Percentiles rank a stretch among this genome's conserved stretches.
phyloP scores from a whole-genome alignment of 1,140 invertebrate species.

The Polypedilum vanderplanki region DNA sequence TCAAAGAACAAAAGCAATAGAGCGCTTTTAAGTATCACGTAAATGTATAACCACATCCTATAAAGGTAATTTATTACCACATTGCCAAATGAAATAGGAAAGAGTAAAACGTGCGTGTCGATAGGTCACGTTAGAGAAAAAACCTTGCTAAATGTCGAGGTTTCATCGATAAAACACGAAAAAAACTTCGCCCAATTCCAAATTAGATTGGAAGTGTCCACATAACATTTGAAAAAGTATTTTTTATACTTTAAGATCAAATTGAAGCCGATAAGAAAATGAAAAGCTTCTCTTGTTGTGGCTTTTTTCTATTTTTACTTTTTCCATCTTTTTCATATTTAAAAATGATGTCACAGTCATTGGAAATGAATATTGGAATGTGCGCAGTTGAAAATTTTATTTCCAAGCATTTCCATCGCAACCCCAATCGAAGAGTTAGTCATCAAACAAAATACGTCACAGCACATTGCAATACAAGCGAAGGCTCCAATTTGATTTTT shows the following conservation, averaged over 20 bases:
- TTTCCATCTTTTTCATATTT: not conserved
- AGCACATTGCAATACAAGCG: not conserved
- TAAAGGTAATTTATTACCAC: constrained; percentile 3
- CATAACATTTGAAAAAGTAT: not conserved
- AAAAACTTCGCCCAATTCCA: not conserved
- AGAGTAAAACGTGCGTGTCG: not conserved
- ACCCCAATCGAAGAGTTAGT: not conserved
- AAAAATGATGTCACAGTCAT: not conserved
- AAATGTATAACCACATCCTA: not conserved
- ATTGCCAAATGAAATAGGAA: not conserved
- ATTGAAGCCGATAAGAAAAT: constrained; percentile 5
- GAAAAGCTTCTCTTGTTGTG: not conserved
- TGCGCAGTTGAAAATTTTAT: not conserved
- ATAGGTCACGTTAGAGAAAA: not conserved
- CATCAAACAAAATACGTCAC: not conserved
- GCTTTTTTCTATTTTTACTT: not conserved
- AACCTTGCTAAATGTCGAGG: constrained; percentile 10
- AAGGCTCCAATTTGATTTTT: not conserved
- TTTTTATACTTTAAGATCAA: not conserved
- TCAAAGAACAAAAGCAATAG: not conserved
- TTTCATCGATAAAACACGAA: not conserved
- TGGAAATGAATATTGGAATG: not conserved
- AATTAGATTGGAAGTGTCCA: not conserved
- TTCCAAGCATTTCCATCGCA: not conserved
- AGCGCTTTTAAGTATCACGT: not conserved